Evolutionary conservation across 2,888 invertebrate genomes (phyloP), one percentile per base, ranked within the genome.

Genomic region (Synanthedon andrenaeformis): DNA sequence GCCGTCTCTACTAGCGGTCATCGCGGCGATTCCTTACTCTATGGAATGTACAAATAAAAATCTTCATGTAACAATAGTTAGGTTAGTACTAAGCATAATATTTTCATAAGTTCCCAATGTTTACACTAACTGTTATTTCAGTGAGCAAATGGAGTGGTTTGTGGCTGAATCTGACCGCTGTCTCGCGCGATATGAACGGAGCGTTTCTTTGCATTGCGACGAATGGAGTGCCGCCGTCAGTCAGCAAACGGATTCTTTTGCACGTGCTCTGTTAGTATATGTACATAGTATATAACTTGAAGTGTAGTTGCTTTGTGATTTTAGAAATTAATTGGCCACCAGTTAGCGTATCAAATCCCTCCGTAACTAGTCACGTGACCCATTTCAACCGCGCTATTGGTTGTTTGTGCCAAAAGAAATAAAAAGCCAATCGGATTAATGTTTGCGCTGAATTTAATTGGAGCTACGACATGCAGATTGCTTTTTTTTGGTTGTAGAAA

Each of bases 131-230:
- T 45, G 14, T 45, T 14, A 11, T 77, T 77, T 14, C 75, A 90
- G 90, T 87, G 54, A 72, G 67, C 62, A 89, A 82, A 63, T 85
- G 89, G 73, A 88, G 84, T 54, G 90, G 90, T 5, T 73, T 79
- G 12, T 78, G 88, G 75, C 72, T 90, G 65, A 90, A 89, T 68
- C 78, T 90, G 71, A 85, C 82, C 42, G 72, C 75, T 41, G 89
- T 91, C 52, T 82, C 82, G 58, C 82, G 91, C 10, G 81, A 87
- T 48, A 89, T 90, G 74, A 91, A 90, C 85, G 91, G 91, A 0
- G 88, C 90, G 1, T 88, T 90, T 58, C 82, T 91, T 51, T 91
- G 91, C 74, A 91, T 91, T 58, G 91, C 91, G 8, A 89, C 90
- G 52, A 91, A 91, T 62, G 91, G 91, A 0, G 89, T 91, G 1